Evolutionary conservation across 1,140 invertebrate genomes (phyloP), one percentile per base, ranked within the genome.

Genomic region (Anadara kagoshimensis): DNA sequence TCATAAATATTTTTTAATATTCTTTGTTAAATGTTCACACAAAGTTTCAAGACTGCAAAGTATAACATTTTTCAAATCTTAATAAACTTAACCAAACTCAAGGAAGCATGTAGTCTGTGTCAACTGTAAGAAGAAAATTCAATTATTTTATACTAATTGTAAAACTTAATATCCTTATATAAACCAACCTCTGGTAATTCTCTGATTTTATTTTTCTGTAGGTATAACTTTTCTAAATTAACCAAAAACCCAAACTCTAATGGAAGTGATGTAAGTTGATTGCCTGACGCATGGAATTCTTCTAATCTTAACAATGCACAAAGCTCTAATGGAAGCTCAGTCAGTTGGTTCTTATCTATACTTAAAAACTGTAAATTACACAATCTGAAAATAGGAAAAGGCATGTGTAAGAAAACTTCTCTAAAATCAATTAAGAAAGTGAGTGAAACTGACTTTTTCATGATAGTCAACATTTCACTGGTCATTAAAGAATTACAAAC

Each of bases 141-240:
- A 36, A 36, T 36, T n/a, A n/a, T n/a, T 3, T 36, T 36, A 36
- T 36, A 36, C 29, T 36, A 36, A 3, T 36, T 36, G 2, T 36
- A 36, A 36, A 36, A 36, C 29, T 36, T 36, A 36, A 3, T 3
- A 36, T 51, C 22, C 18, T 2, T 1, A 20, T 20, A 1, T 51
- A 20, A 29, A 5, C 59, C 44, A 81, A 88, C 87, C 79, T 87
- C 87, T 73, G 88, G 88, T 57, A 89, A 72, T 72, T 89, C 88
- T 71, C 83, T 81, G 14, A 89, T 83, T 79, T 81, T 83, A 62
- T 89, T 89, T 65, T 88, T 88, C 66, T 88, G 89, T 8, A 90
- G 47, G 73, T 89, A 83, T 18, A 91, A 78, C 69, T 89, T 86
- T 69, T 88, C 81, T 22, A 91, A 76, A 59, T 83, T 84, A 8